Conservation (phyloP, 2,113 vertebrate genomes). For the Proteles cristata region DNA sequence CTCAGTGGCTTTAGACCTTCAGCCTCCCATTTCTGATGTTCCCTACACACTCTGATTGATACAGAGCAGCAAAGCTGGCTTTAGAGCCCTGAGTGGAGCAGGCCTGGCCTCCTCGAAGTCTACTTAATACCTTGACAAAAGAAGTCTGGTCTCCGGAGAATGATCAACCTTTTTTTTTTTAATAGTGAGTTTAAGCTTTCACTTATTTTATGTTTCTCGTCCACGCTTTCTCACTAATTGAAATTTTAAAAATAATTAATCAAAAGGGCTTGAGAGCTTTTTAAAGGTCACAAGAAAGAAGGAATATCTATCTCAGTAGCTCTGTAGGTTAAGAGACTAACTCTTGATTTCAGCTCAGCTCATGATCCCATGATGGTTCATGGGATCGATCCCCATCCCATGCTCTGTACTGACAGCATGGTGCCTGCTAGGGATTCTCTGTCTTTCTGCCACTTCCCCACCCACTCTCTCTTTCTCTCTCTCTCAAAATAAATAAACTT, state of each 20-base stretch:
- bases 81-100: background rate
- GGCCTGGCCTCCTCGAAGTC: background rate
- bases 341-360: too few species aligned
- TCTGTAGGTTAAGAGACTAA: too few species aligned
- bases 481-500: too few species aligned
- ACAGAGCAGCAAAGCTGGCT: slow-evolving; percentile 39
- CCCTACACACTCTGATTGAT: background rate
- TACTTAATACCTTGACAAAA: background rate
- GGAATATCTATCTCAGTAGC: too few species aligned
- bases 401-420: too few species aligned
- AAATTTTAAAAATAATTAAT: background rate
- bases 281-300: background rate
- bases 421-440: too few species aligned
- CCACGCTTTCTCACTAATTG: background rate
- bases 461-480: too few species aligned
- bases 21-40: slow-evolving; percentile 53
- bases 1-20: slow-evolving; percentile 71
- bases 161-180: background rate
- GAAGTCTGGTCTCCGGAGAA: background rate
- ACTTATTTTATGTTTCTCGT: background rate
- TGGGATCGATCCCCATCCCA: too few species aligned
- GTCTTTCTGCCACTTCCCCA: too few species aligned
- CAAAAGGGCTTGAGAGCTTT: background rate
- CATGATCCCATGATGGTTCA: too few species aligned
- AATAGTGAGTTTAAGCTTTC: background rate